These are phyloP conservation scores for Bergia puertoricense DNA, from an alignment of 92 coral and sea anemone genomes.

Conservation along the genomic window DNA sequence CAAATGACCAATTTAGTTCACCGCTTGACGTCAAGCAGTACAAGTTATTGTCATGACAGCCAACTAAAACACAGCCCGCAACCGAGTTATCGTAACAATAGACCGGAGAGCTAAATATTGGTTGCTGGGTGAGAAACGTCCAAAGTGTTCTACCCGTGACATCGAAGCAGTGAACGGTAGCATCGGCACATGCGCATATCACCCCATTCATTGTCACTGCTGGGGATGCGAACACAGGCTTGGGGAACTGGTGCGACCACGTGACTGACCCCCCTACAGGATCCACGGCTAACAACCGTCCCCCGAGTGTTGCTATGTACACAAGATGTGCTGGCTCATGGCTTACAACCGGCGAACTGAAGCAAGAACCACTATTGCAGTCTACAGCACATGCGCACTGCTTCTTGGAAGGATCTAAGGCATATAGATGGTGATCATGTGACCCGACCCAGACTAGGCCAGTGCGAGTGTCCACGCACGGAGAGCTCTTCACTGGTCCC, in stretches of 20 bases:
- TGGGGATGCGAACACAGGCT: conserved; percentile 89
- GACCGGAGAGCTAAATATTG: conserved; percentile 79
- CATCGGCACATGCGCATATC: conserved; percentile 79
- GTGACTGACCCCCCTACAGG: conserved; percentile 47
- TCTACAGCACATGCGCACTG: conserved; percentile 58
- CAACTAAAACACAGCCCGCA: conserved; percentile 59
- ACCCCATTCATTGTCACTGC: conserved; percentile 60
- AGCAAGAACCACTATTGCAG: conserved; percentile 87
- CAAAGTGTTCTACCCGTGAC: conserved; percentile 61
- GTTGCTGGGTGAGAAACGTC: conserved; percentile 59
- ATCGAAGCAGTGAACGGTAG: conserved; percentile 66
- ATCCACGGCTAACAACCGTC: conserved; percentile 67
- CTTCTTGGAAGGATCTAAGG: conserved; percentile 63
- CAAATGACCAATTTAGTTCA: conserved; percentile 65
- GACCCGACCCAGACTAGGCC: conserved; percentile 96
- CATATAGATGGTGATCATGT: conserved; percentile 85
- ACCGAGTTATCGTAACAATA: background rate
- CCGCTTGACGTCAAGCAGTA: conserved; percentile 74
- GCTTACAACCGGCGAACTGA: conserved; percentile 82
- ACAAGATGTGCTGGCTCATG: conserved; percentile 61
- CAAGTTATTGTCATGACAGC: conserved; percentile 73
- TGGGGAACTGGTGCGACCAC: conserved; percentile 80
- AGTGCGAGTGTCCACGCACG: conserved; percentile 79
- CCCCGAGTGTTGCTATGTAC: conserved; percentile 77
- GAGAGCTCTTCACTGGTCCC: conserved; percentile 88